These are phyloP conservation scores for Atractosteus spatula DNA, from an alignment of 2,113 vertebrate genomes.

Conservation along the genomic window DNA sequence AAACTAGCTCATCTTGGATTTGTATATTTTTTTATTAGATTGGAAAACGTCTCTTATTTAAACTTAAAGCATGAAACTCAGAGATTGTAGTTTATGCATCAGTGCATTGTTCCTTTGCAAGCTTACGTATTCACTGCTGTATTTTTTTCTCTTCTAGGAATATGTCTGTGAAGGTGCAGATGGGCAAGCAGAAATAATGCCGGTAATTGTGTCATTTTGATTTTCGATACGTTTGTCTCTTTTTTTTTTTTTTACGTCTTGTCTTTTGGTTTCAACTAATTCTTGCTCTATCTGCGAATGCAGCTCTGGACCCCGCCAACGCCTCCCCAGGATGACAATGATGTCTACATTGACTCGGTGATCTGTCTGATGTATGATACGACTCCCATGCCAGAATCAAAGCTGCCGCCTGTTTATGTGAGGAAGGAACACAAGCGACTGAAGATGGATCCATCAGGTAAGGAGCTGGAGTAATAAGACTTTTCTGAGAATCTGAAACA, in stretches of 20 bases:
- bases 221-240: not conserved
- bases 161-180: slow-evolving; percentile 83
- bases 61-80: too few species aligned
- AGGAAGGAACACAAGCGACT: slow-evolving; percentile 87
- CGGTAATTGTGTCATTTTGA: slow-evolving; percentile 59
- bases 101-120: too few species aligned
- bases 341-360: slow-evolving; percentile 88
- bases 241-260: not conserved
- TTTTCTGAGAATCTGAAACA: not conserved
- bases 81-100: too few species aligned
- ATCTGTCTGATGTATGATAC: slow-evolving; percentile 92
- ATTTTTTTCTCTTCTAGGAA: slow-evolving; percentile 62
- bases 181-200: slow-evolving; percentile 88
- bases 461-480: not conserved
- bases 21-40: too few species aligned
- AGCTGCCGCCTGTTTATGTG: slow-evolving; percentile 82
- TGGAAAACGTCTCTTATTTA: too few species aligned
- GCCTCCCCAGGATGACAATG: slow-evolving; percentile 89
- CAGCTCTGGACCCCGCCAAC: slow-evolving; percentile 92
- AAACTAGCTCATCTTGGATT: too few species aligned
- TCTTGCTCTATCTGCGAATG: slow-evolving; percentile 17
- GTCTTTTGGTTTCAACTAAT: not conserved
- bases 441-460: slow-evolving; percentile 84
- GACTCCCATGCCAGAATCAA: slow-evolving; percentile 81
- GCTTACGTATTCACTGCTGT: not conserved